phyloP scores from a whole-genome alignment of 2,113 vertebrate species.

The Euleptes europaea region DNA sequence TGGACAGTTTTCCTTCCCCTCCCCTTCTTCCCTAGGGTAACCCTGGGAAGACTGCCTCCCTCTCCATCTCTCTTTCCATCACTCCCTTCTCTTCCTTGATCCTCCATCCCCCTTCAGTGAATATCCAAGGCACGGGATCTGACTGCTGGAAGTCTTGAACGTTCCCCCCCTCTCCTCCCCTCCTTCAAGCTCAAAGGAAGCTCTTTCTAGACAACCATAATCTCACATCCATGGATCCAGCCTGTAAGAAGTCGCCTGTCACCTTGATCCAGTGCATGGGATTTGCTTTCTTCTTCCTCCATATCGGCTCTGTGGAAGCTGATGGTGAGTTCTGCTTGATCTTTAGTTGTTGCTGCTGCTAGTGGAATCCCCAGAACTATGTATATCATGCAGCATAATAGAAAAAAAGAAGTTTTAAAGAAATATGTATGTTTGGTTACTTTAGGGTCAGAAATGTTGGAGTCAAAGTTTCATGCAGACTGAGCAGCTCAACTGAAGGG shows the following conservation, averaged over 20 bases:
- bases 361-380: constrained; percentile 27
- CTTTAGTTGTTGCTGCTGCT: constrained; percentile 36
- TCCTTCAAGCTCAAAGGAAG: constrained; percentile 42
- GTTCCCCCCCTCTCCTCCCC: constrained; percentile 41
- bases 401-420: not conserved
- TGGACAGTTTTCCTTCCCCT: constrained; percentile 48
- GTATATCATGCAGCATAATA: constrained; percentile 24
- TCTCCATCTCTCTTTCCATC: constrained; percentile 58
- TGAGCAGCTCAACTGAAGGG: constrained; percentile 30
- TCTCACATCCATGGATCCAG: constrained; percentile 65
- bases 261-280: constrained; percentile 68
- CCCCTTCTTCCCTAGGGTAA: constrained; percentile 48
- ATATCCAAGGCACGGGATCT: constrained; percentile 53
- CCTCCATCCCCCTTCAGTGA: constrained; percentile 10
- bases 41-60: constrained; percentile 60
- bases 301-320: constrained; percentile 70
- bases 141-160: constrained; percentile 50
- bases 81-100: constrained; percentile 34
- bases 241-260: constrained; percentile 22
- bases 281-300: constrained; percentile 71
- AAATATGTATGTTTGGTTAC: no score
- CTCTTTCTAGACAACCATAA: constrained; percentile 39
- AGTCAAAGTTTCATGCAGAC: constrained; percentile 42
- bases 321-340: constrained; percentile 76
- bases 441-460: constrained; percentile 39